Conservation (phyloP, 2,797 vertebrate species). For the Phrynocephalus vlangalii region DNA sequence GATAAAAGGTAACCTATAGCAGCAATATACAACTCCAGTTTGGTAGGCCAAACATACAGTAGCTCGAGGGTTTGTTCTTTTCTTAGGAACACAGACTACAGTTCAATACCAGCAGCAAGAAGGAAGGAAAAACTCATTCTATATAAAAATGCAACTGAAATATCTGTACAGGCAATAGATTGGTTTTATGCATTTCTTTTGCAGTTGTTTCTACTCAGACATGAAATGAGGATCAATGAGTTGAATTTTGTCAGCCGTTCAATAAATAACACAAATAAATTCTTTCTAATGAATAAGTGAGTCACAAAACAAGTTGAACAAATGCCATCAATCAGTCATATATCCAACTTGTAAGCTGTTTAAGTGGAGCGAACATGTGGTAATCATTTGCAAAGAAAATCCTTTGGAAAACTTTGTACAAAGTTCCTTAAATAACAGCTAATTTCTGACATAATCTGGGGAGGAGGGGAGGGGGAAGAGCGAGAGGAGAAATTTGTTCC, state of each 20-base stretch:
- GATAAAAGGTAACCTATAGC: not conserved
- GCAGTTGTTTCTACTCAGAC: constrained; percentile 41
- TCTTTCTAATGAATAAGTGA: constrained; percentile 68
- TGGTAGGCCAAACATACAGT: not conserved
- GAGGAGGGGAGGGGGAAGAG: constrained; percentile 43
- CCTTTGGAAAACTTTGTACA: constrained; percentile 64
- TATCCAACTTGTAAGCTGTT: constrained; percentile 62
- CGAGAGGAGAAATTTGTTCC: constrained; percentile 69
- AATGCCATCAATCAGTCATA: constrained; percentile 73
- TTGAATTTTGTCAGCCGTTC: constrained; percentile 63
- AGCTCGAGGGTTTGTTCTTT: not conserved
- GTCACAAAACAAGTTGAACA: constrained; percentile 67
- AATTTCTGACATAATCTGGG: constrained; percentile 76
- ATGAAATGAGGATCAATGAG: constrained; percentile 53
- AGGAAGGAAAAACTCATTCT: not conserved
- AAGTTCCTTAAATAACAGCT: constrained; percentile 62
- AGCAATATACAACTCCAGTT: not conserved
- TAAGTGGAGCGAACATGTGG: constrained; percentile 71
- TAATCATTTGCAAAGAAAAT: constrained; percentile 76
- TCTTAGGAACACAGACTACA: not conserved
- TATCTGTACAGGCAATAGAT: not conserved
- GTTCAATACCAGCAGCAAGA: not conserved
- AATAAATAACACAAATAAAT: constrained; percentile 57
- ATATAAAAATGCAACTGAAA: not conserved
- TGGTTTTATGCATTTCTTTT: constrained; percentile 35